Evolutionary conservation across 2,797 vertebrate genomes (phyloP).

Genomic region (Lepilemur septentrionalis): DNA sequence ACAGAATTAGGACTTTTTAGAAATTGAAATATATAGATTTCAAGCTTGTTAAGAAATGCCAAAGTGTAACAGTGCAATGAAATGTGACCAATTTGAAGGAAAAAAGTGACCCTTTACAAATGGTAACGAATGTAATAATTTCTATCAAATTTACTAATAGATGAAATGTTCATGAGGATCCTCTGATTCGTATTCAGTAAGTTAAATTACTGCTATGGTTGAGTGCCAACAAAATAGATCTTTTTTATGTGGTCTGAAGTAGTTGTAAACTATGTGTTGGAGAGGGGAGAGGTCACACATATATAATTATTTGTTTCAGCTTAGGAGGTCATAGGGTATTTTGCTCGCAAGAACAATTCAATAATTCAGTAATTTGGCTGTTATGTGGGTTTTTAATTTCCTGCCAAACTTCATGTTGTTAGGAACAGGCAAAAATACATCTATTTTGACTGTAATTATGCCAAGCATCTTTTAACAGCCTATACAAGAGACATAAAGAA

Average conservation of each 20-base stretch:
- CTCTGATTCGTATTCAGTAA: neutral
- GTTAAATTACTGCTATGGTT: neutral
- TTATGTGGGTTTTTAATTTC: neutral
- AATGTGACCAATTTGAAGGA: slow-evolving; percentile 26
- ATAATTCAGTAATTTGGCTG: slow-evolving; percentile 51
- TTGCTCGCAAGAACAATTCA: slow-evolving; percentile 35
- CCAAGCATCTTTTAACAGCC: slow-evolving; percentile 72
- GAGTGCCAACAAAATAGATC: neutral
- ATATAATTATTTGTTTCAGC: neutral
- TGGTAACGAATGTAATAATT: neutral
- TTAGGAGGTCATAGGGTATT: slow-evolving; percentile 8
- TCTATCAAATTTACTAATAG: slow-evolving; percentile 16
- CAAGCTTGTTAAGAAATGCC: neutral
- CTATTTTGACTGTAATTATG: slow-evolving; percentile 70
- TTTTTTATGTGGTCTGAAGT: neutral
- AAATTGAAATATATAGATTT: slow-evolving; percentile 26
- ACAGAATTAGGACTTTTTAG: slow-evolving; percentile 14
- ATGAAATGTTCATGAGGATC: neutral
- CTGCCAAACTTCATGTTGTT: slow-evolving; percentile 61
- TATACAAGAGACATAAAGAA: slow-evolving; percentile 58
- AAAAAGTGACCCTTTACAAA: slow-evolving; percentile 39
- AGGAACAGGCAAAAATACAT: slow-evolving; percentile 63
- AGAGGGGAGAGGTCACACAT: neutral
- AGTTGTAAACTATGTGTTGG: neutral
- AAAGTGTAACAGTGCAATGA: neutral